phyloP scores from a whole-genome alignment of 2,113 vertebrate species.

The Ellobius talpinus region DNA sequence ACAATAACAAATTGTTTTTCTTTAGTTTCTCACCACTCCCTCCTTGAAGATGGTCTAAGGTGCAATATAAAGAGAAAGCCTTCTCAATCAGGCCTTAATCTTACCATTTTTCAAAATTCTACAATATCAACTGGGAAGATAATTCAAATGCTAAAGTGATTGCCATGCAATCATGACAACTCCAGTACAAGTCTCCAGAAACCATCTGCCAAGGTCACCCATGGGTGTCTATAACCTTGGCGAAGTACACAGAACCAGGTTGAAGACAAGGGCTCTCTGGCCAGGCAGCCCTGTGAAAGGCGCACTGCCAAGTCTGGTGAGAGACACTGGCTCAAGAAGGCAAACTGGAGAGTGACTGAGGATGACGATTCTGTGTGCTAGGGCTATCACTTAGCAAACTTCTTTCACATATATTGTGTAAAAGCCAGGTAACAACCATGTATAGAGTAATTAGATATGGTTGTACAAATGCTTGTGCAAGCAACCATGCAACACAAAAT shows the following conservation, averaged over 20 bases:
- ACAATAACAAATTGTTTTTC: neutral
- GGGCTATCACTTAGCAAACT: neutral
- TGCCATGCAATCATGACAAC: neutral
- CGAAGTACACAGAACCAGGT: neutral
- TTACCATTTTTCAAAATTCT: neutral
- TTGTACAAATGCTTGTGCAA: neutral
- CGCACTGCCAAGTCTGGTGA: accelerated
- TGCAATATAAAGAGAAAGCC: neutral
- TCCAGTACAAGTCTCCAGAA: too few relatives aligned
- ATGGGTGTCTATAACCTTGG: neutral
- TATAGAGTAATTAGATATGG: neutral
- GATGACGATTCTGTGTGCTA: neutral
- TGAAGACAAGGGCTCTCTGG: too few relatives aligned
- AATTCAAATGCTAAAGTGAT: neutral
- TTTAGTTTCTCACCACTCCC: neutral
- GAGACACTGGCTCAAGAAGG: neutral
- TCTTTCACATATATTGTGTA: neutral
- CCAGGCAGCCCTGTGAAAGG: neutral
- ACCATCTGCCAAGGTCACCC: neutral
- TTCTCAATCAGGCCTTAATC: neutral
- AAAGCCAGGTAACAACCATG: neutral
- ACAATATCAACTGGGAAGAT: neutral
- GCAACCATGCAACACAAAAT: neutral
- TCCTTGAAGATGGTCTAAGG: neutral
- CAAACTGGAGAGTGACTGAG: neutral